A percentile compares a stretch with the other conserved stretches of the same genome.
Evolutionary conservation across 1,140 invertebrate species (phyloP).

Genomic region (Tetramorium alpestre): DNA sequence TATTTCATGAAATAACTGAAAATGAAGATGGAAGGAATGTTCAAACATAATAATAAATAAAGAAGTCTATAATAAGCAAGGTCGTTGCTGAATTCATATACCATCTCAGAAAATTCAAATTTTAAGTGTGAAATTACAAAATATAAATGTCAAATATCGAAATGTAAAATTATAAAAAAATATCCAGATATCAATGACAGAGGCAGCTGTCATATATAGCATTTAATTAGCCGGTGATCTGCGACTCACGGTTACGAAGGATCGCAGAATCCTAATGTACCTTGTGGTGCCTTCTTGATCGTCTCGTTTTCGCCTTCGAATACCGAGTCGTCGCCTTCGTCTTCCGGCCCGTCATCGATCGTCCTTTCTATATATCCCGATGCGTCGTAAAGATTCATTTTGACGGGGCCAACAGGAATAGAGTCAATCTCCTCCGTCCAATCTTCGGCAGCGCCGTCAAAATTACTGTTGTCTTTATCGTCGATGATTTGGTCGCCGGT

Average conservation of each 20-base stretch:
- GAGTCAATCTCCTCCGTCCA: constrained; percentile 1
- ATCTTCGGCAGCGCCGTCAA: not conserved
- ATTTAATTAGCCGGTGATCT: not conserved
- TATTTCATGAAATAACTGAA: not conserved
- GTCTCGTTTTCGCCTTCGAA: constrained; percentile 77
- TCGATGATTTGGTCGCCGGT: not conserved
- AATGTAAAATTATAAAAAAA: not conserved
- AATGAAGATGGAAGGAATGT: not conserved
- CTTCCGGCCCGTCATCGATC: constrained; percentile 79
- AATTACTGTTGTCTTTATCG: not conserved
- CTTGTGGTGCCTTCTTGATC: constrained; percentile 65
- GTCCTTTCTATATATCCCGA: constrained; percentile 80
- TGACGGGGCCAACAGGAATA: constrained; percentile 11
- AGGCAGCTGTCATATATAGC: not conserved
- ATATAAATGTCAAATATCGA: not conserved
- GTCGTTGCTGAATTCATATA: not conserved
- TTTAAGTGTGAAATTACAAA: not conserved
- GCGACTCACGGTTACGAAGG: not conserved
- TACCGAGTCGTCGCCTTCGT: constrained; percentile 83
- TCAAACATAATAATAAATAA: not conserved
- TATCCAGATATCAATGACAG: not conserved
- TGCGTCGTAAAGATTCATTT: constrained; percentile 70
- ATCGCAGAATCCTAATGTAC: constrained; percentile 47
- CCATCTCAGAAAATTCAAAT: too few relatives aligned
- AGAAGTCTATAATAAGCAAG: not conserved